A percentile compares a stretch with the other conserved stretches of the same genome.
Evolutionary conservation across 1,140 invertebrate genomes (phyloP).

Genomic region (Lutraria rhynchaena): DNA sequence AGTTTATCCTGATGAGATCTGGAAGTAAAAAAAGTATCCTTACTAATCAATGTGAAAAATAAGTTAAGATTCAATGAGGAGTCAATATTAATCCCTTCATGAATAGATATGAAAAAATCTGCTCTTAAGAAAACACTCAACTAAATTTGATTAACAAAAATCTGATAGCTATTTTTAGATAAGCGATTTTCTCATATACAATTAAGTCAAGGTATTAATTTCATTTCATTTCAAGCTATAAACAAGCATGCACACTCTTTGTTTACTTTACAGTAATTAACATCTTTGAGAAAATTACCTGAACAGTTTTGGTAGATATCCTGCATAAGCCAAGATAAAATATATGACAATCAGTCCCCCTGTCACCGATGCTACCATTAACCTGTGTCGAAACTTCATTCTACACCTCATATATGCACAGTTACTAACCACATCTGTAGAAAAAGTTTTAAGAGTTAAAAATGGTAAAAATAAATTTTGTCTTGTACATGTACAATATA

Average conservation of each 20-base stretch:
- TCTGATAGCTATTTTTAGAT: not conserved
- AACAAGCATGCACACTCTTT: too few species aligned
- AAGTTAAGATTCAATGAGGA: too few species aligned
- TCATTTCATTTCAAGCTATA: too few species aligned
- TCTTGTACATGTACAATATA: too few species aligned
- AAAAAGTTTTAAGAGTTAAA: too few species aligned
- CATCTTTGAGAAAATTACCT: constrained; percentile 10
- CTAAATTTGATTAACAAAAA: not conserved
- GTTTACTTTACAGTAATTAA: too few species aligned
- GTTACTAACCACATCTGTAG: too few species aligned
- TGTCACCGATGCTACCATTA: constrained; percentile 60
- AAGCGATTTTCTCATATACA: not conserved
- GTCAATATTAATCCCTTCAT: not conserved
- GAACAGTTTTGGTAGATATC: constrained; percentile 32
- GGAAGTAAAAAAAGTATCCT: not conserved
- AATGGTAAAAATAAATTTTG: too few species aligned
- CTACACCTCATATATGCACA: constrained; percentile 56
- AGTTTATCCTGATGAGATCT: constrained; percentile 37
- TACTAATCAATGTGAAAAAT: too few species aligned
- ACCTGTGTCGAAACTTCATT: constrained; percentile 76
- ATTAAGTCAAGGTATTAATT: not conserved
- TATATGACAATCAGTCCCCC: constrained; percentile 63
- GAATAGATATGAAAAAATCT: not conserved
- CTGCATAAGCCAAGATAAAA: constrained; percentile 47
- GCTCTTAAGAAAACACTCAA: not conserved